A percentile compares a stretch with the other conserved stretches of the same genome.
Conservation (phyloP, 1,140 invertebrate species). For the Cecropterus lyciades region DNA sequence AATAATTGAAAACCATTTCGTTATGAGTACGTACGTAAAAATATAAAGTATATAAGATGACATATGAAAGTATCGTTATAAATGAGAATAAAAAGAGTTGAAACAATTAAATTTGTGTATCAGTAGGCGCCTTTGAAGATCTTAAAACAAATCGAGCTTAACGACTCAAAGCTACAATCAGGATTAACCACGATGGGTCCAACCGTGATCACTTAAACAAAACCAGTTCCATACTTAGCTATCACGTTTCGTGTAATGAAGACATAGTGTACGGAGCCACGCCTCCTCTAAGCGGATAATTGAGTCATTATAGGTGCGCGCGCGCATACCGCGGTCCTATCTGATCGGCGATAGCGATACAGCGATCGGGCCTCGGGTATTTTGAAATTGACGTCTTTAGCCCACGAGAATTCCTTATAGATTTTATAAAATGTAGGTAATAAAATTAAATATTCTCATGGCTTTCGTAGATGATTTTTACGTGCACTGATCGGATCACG, state of each 20-base stretch:
- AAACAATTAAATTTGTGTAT: no score
- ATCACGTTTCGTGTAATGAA: constrained; percentile 66
- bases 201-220: constrained; percentile 30
- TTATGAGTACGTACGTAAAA: no score
- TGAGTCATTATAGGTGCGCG: constrained; percentile 78
- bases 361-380: constrained; percentile 56
- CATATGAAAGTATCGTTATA: no score
- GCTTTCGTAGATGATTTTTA: constrained; percentile 17
- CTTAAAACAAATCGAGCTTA: no score
- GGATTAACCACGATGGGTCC: constrained; percentile 8
- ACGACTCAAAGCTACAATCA: not conserved
- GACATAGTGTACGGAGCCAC: constrained; percentile 68
- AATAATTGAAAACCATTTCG: no score
- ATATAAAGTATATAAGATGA: no score
- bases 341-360: constrained; percentile 54
- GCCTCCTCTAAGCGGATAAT: constrained; percentile 79
- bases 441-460: constrained; percentile 27
- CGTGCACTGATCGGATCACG: constrained; percentile 2
- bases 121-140: no score
- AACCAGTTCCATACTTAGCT: constrained; percentile 52
- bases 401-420: constrained; percentile 33
- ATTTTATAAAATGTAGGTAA: constrained; percentile 34
- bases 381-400: constrained; percentile 45
- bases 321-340: constrained; percentile 59
- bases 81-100: no score